Percentiles rank a stretch among this genome's conserved stretches.
phyloP scores from a whole-genome alignment of 2,888 invertebrate genomes.

The Caradrina clavipalpis region DNA sequence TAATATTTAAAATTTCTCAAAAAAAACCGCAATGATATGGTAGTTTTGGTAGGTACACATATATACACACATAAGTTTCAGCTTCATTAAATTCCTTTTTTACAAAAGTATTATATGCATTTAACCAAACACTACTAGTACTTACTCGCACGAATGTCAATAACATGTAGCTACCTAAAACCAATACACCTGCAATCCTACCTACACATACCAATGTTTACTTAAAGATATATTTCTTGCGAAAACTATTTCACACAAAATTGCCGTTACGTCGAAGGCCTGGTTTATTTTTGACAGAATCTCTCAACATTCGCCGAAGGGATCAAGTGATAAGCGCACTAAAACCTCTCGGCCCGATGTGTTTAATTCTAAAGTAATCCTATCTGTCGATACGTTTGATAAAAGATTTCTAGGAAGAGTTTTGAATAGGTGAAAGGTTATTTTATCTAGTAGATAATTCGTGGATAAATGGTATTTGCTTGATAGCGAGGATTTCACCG shows the following conservation, averaged over 20 bases:
- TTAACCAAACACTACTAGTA: no score
- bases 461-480: not conserved
- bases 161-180: not conserved
- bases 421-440: conserved; percentile 8
- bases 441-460: not conserved
- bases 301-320: conserved; percentile 61
- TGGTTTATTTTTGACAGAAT: conserved; percentile 64
- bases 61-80: no score
- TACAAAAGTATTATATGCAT: no score
- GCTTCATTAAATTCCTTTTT: no score
- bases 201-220: conserved; percentile 13
- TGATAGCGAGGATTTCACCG: no score
- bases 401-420: conserved; percentile 29
- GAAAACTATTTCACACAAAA: conserved; percentile 47
- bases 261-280: conserved; percentile 33
- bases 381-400: conserved; percentile 49
- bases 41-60: no score
- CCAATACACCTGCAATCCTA: conserved; percentile 14
- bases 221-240: conserved; percentile 48
- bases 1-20: no score
- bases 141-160: not conserved
- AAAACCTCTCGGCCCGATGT: conserved; percentile 55
- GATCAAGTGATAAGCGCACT: conserved; percentile 60
- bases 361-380: conserved; percentile 60
- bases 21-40: no score